Evolutionary conservation across 2,797 vertebrate species (phyloP).

Genomic region (Characodon lateralis): DNA sequence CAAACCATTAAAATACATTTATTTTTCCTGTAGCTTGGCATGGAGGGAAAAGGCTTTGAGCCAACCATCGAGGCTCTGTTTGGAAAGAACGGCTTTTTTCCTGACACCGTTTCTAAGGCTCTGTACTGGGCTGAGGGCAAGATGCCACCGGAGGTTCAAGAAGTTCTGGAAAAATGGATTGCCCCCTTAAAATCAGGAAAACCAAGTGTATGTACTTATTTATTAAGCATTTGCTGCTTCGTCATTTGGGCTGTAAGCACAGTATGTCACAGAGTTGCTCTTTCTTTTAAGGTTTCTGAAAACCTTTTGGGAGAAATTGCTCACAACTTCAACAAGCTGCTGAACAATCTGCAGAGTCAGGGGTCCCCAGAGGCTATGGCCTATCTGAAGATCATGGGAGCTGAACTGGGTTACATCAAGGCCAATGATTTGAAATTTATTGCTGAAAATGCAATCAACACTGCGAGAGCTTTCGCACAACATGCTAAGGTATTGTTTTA

Average conservation of each 20-base stretch:
- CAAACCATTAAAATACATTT: not conserved
- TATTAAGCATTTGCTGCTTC: not conserved
- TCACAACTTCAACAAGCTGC: slow-evolving; percentile 85
- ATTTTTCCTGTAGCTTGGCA: slow-evolving; percentile 82
- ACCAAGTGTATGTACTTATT: slow-evolving; percentile 52
- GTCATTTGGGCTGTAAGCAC: slow-evolving; percentile 11
- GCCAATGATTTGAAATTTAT: slow-evolving; percentile 82
- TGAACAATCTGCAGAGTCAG: slow-evolving; percentile 83
- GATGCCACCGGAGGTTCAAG: slow-evolving; percentile 83
- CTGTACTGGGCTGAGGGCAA: slow-evolving; percentile 89
- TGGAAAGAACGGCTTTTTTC: slow-evolving; percentile 93
- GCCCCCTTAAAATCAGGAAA: slow-evolving; percentile 71
- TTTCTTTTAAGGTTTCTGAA: slow-evolving; percentile 72
- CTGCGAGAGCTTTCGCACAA: slow-evolving; percentile 45
- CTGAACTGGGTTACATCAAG: slow-evolving; percentile 90
- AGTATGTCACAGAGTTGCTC: slow-evolving; percentile 3
- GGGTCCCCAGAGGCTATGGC: slow-evolving; percentile 88
- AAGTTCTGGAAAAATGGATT: slow-evolving; percentile 84
- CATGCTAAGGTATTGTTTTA: slow-evolving; percentile 51
- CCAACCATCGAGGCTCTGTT: slow-evolving; percentile 91
- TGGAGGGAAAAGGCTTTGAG: slow-evolving; percentile 92
- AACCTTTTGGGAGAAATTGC: slow-evolving; percentile 84
- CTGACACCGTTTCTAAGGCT: slow-evolving; percentile 87
- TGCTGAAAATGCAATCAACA: slow-evolving; percentile 67
- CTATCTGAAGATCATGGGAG: slow-evolving; percentile 88